Evolutionary conservation across 2,113 vertebrate species (phyloP).

Genomic region (Bungarus multicinctus): DNA sequence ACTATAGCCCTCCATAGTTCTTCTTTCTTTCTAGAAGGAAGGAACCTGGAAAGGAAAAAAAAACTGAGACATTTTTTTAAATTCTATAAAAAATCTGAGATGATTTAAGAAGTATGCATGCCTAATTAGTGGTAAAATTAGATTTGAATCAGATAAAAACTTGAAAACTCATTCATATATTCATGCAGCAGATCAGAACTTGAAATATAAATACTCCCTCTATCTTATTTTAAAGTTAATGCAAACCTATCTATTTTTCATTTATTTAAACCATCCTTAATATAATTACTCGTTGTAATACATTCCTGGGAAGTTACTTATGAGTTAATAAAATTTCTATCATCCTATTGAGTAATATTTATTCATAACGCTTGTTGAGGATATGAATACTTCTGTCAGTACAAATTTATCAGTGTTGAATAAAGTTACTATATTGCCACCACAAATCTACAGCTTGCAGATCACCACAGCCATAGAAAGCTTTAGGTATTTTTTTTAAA

Average conservation of each 20-base stretch:
- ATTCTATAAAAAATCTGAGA: background rate
- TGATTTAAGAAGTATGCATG: background rate
- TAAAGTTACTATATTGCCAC: background rate
- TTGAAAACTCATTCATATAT: background rate
- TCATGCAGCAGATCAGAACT: background rate
- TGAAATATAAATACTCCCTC: background rate
- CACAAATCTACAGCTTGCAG: background rate
- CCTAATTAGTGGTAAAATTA: background rate
- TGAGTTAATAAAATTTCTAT: background rate
- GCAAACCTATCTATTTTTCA: background rate
- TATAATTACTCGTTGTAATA: background rate
- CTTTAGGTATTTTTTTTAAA: background rate
- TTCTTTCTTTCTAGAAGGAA: background rate
- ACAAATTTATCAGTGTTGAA: conserved; percentile 6
- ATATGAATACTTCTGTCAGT: background rate
- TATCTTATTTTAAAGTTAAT: background rate
- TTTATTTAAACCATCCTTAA: background rate
- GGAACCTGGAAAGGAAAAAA: background rate
- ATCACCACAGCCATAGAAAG: background rate
- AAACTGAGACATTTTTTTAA: background rate
- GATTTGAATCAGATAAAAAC: background rate
- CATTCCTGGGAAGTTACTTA: background rate
- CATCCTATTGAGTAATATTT: background rate
- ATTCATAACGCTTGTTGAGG: background rate
- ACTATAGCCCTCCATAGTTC: background rate